A percentile compares a stretch with the other conserved stretches of the same genome.
Conservation (phyloP, 2,888 invertebrate genomes). For the Lutraria lutraria region DNA sequence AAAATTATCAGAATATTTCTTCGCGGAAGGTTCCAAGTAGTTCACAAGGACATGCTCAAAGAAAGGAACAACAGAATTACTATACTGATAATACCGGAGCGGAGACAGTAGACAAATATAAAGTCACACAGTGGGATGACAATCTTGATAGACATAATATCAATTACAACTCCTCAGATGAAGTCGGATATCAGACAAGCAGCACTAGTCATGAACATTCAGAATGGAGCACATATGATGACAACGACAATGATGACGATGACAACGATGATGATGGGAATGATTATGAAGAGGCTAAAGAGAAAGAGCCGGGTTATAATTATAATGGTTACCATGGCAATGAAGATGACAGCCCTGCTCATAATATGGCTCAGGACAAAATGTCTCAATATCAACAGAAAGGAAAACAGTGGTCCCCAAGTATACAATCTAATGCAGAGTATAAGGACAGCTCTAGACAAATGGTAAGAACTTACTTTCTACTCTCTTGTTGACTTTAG, state of each 20-base stretch:
- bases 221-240: slow-evolving; percentile 43
- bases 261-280: not conserved
- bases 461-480: not conserved
- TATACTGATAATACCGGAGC: not conserved
- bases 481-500: too few species aligned
- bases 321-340: too few species aligned
- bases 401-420: slow-evolving; percentile 3
- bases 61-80: not conserved
- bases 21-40: not conserved
- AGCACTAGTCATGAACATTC: slow-evolving; percentile 1
- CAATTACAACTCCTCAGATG: not conserved
- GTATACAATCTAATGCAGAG: not conserved
- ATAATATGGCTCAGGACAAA: not conserved
- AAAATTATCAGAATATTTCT: not conserved
- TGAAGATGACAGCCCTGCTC: not conserved
- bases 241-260: slow-evolving; percentile 28
- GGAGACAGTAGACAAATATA: not conserved
- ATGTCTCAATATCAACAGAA: not conserved
- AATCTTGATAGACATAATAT: not conserved
- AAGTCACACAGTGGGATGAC: not conserved
- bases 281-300: not conserved
- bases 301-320: not conserved
- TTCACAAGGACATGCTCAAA: not conserved
- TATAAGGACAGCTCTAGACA: not conserved
- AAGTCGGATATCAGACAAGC: not conserved